These are phyloP conservation scores for Coelinius sp. DNA, from an alignment of 2,888 invertebrate species.

Conservation along the genomic window DNA sequence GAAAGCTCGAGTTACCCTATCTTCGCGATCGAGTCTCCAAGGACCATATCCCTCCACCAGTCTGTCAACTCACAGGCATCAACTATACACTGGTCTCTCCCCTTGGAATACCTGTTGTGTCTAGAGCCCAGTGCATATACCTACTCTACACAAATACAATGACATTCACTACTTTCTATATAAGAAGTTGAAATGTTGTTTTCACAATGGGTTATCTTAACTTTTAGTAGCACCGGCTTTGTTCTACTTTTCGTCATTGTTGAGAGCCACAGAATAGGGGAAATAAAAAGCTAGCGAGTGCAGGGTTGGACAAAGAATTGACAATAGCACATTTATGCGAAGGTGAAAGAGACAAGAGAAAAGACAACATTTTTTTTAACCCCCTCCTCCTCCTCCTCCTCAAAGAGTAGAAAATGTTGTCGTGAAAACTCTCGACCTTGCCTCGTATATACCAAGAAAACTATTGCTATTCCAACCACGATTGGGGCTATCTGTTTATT, in stretches of 20 bases:
- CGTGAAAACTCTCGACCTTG: constrained; percentile 48
- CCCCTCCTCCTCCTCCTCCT: neutral
- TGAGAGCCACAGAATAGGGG: constrained; percentile 26
- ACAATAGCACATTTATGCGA: constrained; percentile 14
- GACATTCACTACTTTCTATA: neutral
- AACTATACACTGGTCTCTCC: neutral
- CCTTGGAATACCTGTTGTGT: constrained; percentile 14
- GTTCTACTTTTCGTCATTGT: constrained; percentile 20
- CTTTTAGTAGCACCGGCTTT: constrained; percentile 17
- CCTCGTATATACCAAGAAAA: constrained; percentile 37
- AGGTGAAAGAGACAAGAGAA: constrained; percentile 26
- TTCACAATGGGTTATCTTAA: constrained; percentile 13
- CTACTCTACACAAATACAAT: neutral
- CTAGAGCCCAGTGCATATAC: neutral
- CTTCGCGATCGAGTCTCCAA: constrained; percentile 13
- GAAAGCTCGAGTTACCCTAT: constrained; percentile 4
- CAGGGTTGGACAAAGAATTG: constrained; percentile 43
- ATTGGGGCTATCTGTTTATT: constrained; percentile 68
- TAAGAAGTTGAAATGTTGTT: constrained; percentile 22
- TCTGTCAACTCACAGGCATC: neutral
- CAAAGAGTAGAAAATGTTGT: constrained; percentile 37
- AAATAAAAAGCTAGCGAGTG: constrained; percentile 50
- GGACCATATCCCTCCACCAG: constrained; percentile 7
- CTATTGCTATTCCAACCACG: constrained; percentile 62
- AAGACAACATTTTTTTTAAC: constrained; percentile 30